A percentile compares a stretch with the other conserved stretches of the same genome.
Evolutionary conservation across 1,140 invertebrate species (phyloP).

Genomic region (Papilio dardanus): DNA sequence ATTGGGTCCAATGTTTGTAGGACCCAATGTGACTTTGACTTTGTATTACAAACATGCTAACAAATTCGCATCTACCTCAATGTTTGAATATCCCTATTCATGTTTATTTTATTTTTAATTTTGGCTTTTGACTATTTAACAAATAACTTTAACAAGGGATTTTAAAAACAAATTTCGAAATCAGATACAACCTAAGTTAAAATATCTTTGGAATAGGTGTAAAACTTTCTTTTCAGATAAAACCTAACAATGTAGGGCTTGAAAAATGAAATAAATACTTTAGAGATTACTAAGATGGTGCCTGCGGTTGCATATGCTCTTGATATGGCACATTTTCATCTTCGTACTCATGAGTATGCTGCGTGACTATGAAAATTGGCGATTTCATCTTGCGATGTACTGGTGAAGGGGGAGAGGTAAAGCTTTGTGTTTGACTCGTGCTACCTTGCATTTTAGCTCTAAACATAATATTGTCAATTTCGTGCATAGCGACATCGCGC

Average conservation of each 20-base stretch:
- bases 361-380: conserved; percentile 63
- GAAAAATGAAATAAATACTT: conserved; percentile 22
- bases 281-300: conserved; percentile 45
- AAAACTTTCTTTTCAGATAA: not conserved
- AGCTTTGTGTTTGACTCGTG: conserved; percentile 47
- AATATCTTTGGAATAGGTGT: not conserved
- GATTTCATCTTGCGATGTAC: conserved; percentile 61
- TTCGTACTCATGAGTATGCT: conserved; percentile 53
- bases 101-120: too few relatives aligned
- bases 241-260: not conserved
- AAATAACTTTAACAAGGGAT: too few relatives aligned
- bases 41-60: not conserved
- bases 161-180: too few relatives aligned
- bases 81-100: not conserved
- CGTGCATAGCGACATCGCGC: conserved; percentile 71
- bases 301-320: conserved; percentile 51
- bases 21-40: not conserved
- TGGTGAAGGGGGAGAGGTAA: conserved; percentile 53
- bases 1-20: too few relatives aligned
- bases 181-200: too few relatives aligned
- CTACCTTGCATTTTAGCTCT: conserved; percentile 67
- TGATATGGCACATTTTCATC: conserved; percentile 64
- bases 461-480: conserved; percentile 78
- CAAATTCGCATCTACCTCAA: not conserved
- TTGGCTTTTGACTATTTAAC: too few relatives aligned